phyloP scores from a whole-genome alignment of 2,113 vertebrate genomes.

The Nothobranchius kuhntae region DNA sequence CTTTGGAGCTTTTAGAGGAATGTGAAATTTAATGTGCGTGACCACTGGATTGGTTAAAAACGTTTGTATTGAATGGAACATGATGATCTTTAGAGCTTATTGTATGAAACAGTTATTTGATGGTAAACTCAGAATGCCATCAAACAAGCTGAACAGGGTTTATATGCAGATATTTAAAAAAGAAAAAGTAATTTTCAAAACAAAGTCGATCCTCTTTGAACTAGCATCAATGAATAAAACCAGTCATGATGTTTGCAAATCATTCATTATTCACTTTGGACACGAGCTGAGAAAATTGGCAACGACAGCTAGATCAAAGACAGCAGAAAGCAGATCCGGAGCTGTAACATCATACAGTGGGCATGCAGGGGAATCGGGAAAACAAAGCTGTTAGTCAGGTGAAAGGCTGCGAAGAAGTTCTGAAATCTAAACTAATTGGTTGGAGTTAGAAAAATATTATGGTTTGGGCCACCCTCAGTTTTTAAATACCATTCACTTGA shows the following conservation, averaged over 20 bases:
- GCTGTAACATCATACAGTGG: slow-evolving; percentile 14
- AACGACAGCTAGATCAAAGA: slow-evolving; percentile 37
- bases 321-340: slow-evolving; percentile 28
- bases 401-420: slow-evolving; percentile 1
- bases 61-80: background rate
- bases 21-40: slow-evolving; percentile 4
- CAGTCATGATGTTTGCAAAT: background rate
- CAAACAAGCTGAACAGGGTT: slow-evolving; percentile 12
- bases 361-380: slow-evolving; percentile 17
- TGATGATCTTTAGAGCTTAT: slow-evolving; percentile 12
- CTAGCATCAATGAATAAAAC: slow-evolving; percentile 1
- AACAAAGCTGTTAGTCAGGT: slow-evolving; percentile 26
- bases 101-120: slow-evolving; percentile 13
- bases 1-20: slow-evolving; percentile 20
- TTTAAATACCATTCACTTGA: background rate
- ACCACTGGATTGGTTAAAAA: slow-evolving; percentile 13
- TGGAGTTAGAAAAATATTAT: too few species aligned
- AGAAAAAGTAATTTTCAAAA: slow-evolving; percentile 5
- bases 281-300: slow-evolving; percentile 20
- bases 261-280: slow-evolving; percentile 33
- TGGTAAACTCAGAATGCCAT: slow-evolving; percentile 8
- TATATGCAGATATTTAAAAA: background rate
- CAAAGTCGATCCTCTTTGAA: slow-evolving; percentile 13
- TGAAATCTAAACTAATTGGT: background rate
- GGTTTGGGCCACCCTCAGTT: background rate